Percentiles rank a stretch among this genome's conserved stretches.
These are phyloP conservation scores for Cataglyphis hispanica DNA, from an alignment of 1,140 invertebrate species.

Conservation along the genomic window DNA sequence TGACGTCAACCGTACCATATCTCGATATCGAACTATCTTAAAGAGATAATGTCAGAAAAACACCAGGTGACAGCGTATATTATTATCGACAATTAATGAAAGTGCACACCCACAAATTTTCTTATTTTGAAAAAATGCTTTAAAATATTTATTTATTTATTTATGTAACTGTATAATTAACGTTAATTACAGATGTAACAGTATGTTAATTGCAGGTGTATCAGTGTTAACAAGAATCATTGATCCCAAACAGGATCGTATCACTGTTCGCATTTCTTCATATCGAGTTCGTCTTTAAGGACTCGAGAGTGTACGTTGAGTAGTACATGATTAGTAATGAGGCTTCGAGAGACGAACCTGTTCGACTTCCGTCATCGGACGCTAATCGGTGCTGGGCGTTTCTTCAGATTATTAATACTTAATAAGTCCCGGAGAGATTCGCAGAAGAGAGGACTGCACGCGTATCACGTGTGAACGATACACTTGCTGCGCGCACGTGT, in stretches of 20 bases:
- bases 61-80: not conserved
- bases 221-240: not conserved
- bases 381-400: not conserved
- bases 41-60: conserved; percentile 3
- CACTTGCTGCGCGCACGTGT: not conserved
- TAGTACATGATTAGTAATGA: conserved; percentile 33
- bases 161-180: no score
- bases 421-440: conserved; percentile 30
- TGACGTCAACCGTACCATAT: no score
- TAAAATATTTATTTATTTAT: no score
- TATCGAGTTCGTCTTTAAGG: not conserved
- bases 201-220: not conserved
- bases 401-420: conserved; percentile 56
- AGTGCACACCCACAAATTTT: not conserved
- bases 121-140: not conserved
- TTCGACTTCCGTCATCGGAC: conserved; percentile 52
- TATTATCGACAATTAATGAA: conserved; percentile 1
- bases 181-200: not conserved
- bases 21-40: not conserved
- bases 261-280: conserved; percentile 7
- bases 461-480: conserved; percentile 11
- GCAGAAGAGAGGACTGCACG: not conserved
- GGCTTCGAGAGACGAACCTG: conserved; percentile 34
- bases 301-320: not conserved
- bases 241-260: conserved; percentile 6